These are phyloP conservation scores for Lophochroa leadbeateri DNA, from an alignment of 2,113 vertebrate species.

Conservation along the genomic window DNA sequence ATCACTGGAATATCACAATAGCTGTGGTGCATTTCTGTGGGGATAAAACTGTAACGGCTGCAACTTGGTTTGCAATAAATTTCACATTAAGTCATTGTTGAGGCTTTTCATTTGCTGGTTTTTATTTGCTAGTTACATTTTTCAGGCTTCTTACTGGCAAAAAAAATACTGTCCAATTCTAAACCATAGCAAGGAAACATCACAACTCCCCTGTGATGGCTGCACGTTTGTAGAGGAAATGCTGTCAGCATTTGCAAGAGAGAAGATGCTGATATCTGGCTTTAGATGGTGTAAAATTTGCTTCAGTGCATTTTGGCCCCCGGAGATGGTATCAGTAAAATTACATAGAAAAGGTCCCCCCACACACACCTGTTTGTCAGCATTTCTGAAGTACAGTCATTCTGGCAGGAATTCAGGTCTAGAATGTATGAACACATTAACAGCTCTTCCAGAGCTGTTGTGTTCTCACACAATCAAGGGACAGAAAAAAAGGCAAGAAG, in stretches of 20 bases:
- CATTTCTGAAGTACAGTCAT: conserved; percentile 10
- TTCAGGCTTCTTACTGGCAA: background rate
- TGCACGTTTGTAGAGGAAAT: background rate
- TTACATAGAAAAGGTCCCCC: background rate
- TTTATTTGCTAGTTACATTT: background rate
- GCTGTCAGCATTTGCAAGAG: background rate
- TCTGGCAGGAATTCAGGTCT: conserved; percentile 40
- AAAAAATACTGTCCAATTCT: background rate
- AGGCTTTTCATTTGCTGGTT: background rate
- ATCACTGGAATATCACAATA: background rate
- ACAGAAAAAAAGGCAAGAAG: background rate
- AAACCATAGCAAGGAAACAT: background rate
- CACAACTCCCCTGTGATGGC: background rate
- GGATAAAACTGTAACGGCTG: background rate
- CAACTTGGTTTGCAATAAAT: background rate
- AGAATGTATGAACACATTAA: conserved; percentile 18
- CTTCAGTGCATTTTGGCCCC: background rate
- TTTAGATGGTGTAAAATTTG: background rate
- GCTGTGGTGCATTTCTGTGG: background rate
- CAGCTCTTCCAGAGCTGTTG: conserved; percentile 7
- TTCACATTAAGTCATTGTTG: background rate
- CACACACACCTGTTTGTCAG: background rate
- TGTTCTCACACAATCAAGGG: background rate
- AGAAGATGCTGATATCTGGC: background rate
- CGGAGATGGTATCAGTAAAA: background rate